A percentile compares a stretch with the other conserved stretches of the same genome.
These are phyloP conservation scores for Ctenodactylus gundi DNA, from an alignment of 2,113 vertebrate species.

Conservation along the genomic window DNA sequence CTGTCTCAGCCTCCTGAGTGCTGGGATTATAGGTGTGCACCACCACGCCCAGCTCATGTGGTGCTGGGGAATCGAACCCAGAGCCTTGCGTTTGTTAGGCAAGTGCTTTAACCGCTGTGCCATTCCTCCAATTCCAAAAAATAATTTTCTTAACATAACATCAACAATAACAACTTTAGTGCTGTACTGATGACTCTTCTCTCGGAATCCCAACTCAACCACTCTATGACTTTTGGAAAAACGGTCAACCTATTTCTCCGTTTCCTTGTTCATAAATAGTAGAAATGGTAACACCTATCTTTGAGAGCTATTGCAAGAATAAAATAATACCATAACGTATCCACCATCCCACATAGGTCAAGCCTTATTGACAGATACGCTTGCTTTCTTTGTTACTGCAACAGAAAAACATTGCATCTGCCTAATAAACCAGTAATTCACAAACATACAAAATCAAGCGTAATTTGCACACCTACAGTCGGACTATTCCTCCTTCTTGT, in stretches of 20 bases:
- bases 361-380: neutral
- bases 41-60: too few species aligned
- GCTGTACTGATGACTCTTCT: neutral
- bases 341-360: neutral
- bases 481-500: neutral
- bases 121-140: too few species aligned
- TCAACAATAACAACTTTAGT: neutral
- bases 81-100: too few species aligned
- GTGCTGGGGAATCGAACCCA: too few species aligned
- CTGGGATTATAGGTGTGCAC: too few species aligned
- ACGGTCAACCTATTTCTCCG: neutral
- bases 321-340: neutral
- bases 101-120: too few species aligned
- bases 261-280: neutral
- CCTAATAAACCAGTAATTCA: neutral
- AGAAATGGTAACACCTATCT: neutral
- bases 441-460: neutral
- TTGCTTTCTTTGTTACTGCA: conserved; percentile 16
- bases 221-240: neutral
- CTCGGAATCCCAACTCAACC: neutral
- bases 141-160: neutral
- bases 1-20: too few species aligned
- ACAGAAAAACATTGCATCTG: neutral
- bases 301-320: neutral
- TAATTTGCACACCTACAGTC: neutral